Evolutionary conservation across 2,113 vertebrate species (phyloP), one percentile per base, ranked within the genome.

Genomic region (Notarius lentiginosus): DNA sequence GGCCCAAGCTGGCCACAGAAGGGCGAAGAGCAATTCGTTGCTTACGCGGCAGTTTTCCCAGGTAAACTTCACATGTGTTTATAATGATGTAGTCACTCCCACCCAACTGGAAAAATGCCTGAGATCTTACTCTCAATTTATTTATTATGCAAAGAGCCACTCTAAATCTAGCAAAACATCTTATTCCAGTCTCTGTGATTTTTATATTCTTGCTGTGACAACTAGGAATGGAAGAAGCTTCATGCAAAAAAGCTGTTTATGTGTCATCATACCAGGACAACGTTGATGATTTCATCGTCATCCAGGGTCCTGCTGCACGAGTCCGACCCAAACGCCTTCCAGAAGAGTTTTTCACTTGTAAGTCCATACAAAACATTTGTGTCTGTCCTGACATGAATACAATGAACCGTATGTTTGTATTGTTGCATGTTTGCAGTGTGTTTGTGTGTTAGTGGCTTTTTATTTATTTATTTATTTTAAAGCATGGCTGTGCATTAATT

Each of bases 171-270:
- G 27, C 30, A 18, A 41, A 70, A 7, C 5, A 47, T 49, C 20
- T 20, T 22, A 47, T 73, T 73, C 41, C 70, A 49, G 27, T 30
- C 66, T 70, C 18, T 73, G 2, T 49, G 41, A 41, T 4, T 18
- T 2, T 55, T 49, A 4, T 61, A 24, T 86, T 27, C 6, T 8
- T 70, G 0, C 22, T 86, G 14, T 87, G 11, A 34, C 30, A 22
- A 83, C 24, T 92, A 99, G 98, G 98, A 75, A 99, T 99, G 98
- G 98, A 99, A 24, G 93, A 93, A 85, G 98, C 96, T 4, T 95
- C 92, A 2, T 98, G 97, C 92, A 84, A 90, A 0, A 93, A 93
- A 63, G 85, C 95, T 30, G 94, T 92, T 2, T 97, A 90, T 18
- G 96, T 99, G 93, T 95, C 95, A 0, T 24, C 93, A 66, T 98